phyloP scores from a whole-genome alignment of 2,797 vertebrate species.

The Chaetodon trifasciatus region DNA sequence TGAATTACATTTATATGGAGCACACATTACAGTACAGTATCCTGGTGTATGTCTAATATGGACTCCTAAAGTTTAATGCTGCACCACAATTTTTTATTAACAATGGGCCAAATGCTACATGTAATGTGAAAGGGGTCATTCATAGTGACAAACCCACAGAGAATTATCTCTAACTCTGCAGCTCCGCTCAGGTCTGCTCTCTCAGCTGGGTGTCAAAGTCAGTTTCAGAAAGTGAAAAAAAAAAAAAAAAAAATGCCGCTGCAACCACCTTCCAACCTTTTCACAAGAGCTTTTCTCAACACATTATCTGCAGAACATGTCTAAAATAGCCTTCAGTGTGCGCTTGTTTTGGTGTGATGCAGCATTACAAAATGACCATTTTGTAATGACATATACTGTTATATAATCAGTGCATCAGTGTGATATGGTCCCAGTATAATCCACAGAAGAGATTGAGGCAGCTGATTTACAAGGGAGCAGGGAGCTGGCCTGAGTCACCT shows the following conservation, averaged over 20 bases:
- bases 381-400: background rate
- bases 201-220: background rate
- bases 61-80: background rate
- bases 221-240: too few species aligned
- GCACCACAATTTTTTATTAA: background rate
- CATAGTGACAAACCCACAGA: background rate
- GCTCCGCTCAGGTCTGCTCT: too few species aligned
- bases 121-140: background rate
- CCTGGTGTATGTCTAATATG: background rate
- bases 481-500: background rate
- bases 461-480: background rate
- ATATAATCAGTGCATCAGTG: slow-evolving; percentile 2
- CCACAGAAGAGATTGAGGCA: background rate
- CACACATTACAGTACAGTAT: background rate
- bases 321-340: background rate
- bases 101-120: background rate
- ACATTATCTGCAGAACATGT: background rate
- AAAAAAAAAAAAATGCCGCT: too few species aligned
- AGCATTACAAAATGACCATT: background rate
- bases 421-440: background rate
- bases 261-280: background rate
- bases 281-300: background rate
- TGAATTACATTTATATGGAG: background rate
- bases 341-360: background rate
- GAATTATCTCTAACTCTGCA: background rate